Percentiles rank a stretch among this genome's conserved stretches.
phyloP scores from a whole-genome alignment of 2,797 vertebrate species.

The Peromyscus eremicus region DNA sequence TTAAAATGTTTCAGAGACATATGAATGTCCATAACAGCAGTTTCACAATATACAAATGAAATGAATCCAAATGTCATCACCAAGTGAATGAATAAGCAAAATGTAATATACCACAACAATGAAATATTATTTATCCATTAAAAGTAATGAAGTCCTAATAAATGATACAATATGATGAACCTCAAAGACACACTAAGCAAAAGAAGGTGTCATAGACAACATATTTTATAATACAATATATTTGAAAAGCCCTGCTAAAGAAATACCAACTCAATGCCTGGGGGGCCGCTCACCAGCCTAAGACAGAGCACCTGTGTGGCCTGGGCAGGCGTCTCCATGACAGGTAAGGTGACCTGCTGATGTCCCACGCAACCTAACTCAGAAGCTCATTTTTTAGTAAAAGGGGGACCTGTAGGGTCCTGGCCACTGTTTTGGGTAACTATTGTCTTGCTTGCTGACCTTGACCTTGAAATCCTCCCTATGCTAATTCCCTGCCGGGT shows the following conservation, averaged over 20 bases:
- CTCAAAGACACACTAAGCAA: background rate
- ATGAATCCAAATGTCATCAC: conserved; percentile 49
- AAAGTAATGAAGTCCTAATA: conserved; percentile 40
- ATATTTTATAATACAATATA: conserved; percentile 22
- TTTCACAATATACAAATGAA: conserved; percentile 39
- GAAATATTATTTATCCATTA: conserved; percentile 29
- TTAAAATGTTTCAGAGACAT: conserved; percentile 40
- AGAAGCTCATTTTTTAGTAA: too few relatives aligned
- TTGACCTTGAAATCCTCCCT: too few relatives aligned
- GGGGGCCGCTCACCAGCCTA: too few relatives aligned
- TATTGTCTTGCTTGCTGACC: too few relatives aligned
- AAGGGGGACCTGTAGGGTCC: too few relatives aligned
- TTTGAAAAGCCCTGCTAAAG: conserved; percentile 49
- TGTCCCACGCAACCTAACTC: too few relatives aligned
- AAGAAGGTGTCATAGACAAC: background rate
- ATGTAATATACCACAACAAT: conserved; percentile 14
- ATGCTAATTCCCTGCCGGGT: too few relatives aligned
- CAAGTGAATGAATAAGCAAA: conserved; percentile 22
- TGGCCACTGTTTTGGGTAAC: too few relatives aligned
- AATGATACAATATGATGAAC: conserved; percentile 7
- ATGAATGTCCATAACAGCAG: background rate
- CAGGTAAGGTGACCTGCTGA: too few relatives aligned
- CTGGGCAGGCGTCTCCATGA: too few relatives aligned
- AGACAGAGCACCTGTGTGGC: too few relatives aligned
- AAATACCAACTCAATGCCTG: background rate